Evolutionary conservation across 1,140 invertebrate genomes (phyloP).

Genomic region (Drosophila miranda): DNA sequence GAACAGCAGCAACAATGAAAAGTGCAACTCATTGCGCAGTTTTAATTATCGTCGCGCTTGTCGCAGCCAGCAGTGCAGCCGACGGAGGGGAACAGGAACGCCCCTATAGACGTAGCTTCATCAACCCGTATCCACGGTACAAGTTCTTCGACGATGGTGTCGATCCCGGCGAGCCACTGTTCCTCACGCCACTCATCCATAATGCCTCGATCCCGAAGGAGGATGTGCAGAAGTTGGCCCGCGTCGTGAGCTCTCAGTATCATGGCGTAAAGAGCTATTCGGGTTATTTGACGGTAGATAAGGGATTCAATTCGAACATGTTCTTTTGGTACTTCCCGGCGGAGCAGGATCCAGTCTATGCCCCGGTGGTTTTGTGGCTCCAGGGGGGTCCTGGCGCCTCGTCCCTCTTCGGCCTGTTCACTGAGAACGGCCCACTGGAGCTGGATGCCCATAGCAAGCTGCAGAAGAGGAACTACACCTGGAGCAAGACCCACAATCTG

Average conservation of each 20-base stretch:
- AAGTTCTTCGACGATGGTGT: conserved; percentile 57
- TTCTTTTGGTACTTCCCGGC: conserved; percentile 96
- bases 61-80: conserved; percentile 11
- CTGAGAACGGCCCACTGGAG: conserved; percentile 90
- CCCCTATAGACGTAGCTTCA: conserved; percentile 60
- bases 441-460: conserved; percentile 85
- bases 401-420: conserved; percentile 91
- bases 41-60: conserved; percentile 28
- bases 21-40: conserved; percentile 64
- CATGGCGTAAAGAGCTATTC: conserved; percentile 73
- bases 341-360: conserved; percentile 81
- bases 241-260: conserved; percentile 56
- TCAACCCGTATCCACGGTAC: conserved; percentile 77
- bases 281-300: conserved; percentile 90
- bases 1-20: conserved; percentile 50
- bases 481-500: conserved; percentile 89
- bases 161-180: conserved; percentile 73
- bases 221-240: conserved; percentile 56
- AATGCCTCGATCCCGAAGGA: conserved; percentile 37
- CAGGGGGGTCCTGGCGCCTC: conserved; percentile 92
- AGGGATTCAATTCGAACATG: conserved; percentile 90
- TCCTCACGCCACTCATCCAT: conserved; percentile 67
- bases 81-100: conserved; percentile 20
- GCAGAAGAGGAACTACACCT: conserved; percentile 87
- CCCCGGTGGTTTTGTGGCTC: conserved; percentile 92